Evolutionary conservation across 2,888 invertebrate species (phyloP).

Genomic region (Sinohyriopsis cumingii): DNA sequence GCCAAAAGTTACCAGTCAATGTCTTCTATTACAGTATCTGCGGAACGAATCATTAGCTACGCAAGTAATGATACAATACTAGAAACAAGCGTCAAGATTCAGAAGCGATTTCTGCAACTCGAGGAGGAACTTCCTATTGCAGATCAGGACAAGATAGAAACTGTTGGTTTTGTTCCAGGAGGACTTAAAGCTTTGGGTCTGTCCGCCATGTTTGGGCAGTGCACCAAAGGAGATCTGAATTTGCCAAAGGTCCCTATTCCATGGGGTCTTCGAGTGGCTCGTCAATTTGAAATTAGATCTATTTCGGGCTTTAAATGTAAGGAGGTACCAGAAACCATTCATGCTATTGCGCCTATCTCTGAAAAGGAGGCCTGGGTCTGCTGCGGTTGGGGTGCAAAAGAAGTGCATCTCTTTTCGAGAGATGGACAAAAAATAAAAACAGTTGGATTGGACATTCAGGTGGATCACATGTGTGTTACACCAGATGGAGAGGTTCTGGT

Average conservation of each 20-base stretch:
- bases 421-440: constrained; percentile 39
- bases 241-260: constrained; percentile 43
- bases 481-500: constrained; percentile 40
- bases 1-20: constrained; percentile 33
- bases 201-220: constrained; percentile 42
- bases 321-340: constrained; percentile 38
- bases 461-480: constrained; percentile 42
- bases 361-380: constrained; percentile 47
- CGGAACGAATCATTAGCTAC: constrained; percentile 42
- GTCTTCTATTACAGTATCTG: constrained; percentile 37
- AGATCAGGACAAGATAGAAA: constrained; percentile 28
- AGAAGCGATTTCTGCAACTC: constrained; percentile 42
- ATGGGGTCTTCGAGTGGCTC: constrained; percentile 45
- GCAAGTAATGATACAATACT: constrained; percentile 42
- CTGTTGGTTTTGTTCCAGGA: constrained; percentile 43
- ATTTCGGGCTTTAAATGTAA: constrained; percentile 34
- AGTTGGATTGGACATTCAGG: constrained; percentile 40
- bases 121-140: constrained; percentile 43
- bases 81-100: constrained; percentile 35
- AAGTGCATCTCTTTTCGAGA: constrained; percentile 37
- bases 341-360: constrained; percentile 46
- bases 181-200: constrained; percentile 34
- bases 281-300: constrained; percentile 43
- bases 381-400: constrained; percentile 48
- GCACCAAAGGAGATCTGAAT: constrained; percentile 40